Percentiles rank a stretch among this genome's conserved stretches.
Evolutionary conservation across 2,888 invertebrate genomes (phyloP).

Genomic region (Sabatieria punctata): DNA sequence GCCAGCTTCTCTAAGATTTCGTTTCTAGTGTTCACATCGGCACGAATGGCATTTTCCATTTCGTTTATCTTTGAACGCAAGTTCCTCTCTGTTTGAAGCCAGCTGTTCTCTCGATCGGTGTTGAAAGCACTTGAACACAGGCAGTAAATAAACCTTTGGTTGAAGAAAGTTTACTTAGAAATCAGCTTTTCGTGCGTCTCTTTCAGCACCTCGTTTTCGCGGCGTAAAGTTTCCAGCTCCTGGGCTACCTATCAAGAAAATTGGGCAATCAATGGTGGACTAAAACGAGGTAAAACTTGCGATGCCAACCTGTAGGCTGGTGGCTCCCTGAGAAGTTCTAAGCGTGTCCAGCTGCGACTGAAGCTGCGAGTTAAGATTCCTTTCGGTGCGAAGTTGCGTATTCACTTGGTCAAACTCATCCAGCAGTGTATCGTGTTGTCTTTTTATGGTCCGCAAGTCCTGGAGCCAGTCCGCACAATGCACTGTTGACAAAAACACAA

Average conservation of each 20-base stretch:
- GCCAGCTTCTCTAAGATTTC: not conserved
- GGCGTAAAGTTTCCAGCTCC: not conserved
- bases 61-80: not conserved
- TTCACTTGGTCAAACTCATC: not conserved
- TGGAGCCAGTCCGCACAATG: not conserved
- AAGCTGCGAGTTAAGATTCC: not conserved
- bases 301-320: not conserved
- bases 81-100: not conserved
- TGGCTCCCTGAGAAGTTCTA: not conserved
- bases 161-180: not conserved
- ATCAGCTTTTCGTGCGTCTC: not conserved
- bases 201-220: not conserved
- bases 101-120: not conserved
- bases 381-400: not conserved
- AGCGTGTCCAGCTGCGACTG: not conserved
- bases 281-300: too few species aligned
- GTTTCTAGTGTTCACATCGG: not conserved
- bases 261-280: too few species aligned
- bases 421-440: not conserved
- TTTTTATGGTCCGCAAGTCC: not conserved
- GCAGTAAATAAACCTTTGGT: not conserved
- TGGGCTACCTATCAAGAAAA: too few species aligned
- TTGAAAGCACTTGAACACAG: not conserved
- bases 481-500: too few species aligned
- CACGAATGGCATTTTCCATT: not conserved